A percentile compares a stretch with the other conserved stretches of the same genome.
phyloP scores from a whole-genome alignment of 2,888 invertebrate species.

The Choristoneura rosaceana region DNA sequence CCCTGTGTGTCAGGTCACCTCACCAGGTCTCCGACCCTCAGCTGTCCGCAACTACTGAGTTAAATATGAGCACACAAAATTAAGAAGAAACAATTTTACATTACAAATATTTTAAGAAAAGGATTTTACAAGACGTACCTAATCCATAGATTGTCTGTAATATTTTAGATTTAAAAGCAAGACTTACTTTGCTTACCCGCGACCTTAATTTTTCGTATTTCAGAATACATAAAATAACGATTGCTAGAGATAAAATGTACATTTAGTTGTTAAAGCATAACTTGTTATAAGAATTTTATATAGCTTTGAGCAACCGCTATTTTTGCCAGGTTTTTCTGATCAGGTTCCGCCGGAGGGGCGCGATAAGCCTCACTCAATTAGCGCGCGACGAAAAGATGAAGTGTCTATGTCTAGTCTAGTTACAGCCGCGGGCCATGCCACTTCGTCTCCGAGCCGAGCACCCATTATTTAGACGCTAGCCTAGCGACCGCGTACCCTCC shows the following conservation, averaged over 20 bases:
- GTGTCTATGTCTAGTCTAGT: conserved; percentile 49
- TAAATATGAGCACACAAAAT: too few species aligned
- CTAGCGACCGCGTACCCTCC: conserved; percentile 34
- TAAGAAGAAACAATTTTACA: too few species aligned
- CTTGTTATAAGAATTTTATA: conserved; percentile 3
- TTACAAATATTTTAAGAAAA: too few species aligned
- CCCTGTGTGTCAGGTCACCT: too few species aligned
- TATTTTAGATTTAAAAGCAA: too few species aligned
- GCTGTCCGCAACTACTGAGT: too few species aligned
- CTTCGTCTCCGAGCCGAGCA: conserved; percentile 52
- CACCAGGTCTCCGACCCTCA: too few species aligned
- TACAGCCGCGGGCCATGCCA: conserved; percentile 55
- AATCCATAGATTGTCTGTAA: too few species aligned
- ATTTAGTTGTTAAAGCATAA: background rate
- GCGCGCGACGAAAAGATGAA: conserved; percentile 59
- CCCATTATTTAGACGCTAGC: conserved; percentile 58
- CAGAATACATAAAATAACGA: background rate
- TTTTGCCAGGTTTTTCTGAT: conserved; percentile 26
- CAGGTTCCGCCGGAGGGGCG: conserved; percentile 44
- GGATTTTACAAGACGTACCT: too few species aligned
- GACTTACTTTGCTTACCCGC: too few species aligned
- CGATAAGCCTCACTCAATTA: conserved; percentile 62
- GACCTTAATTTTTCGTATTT: background rate
- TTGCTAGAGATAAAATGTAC: background rate
- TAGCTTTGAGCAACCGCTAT: background rate